A percentile compares a stretch with the other conserved stretches of the same genome.
Conservation (phyloP, 2,888 invertebrate species). For the Cyaniris semiargus region DNA sequence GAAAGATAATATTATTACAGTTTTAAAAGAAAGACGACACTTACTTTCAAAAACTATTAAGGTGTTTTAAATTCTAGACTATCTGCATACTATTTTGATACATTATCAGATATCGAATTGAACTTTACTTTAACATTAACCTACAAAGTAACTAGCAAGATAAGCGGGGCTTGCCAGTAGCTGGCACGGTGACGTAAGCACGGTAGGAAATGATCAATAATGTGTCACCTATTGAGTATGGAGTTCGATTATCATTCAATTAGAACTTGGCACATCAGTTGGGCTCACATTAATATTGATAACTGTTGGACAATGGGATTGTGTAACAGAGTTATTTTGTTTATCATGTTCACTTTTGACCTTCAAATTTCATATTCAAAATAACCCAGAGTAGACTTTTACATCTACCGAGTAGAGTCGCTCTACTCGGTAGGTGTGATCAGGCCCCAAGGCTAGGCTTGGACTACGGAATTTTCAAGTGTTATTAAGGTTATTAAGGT, state of each 20-base stretch:
- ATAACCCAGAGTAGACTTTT: neutral
- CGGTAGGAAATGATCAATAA: constrained; percentile 62
- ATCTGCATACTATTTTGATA: too few relatives aligned
- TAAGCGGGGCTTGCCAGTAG: neutral
- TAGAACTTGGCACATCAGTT: constrained; percentile 36
- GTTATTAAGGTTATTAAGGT: too few relatives aligned
- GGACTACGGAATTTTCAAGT: too few relatives aligned
- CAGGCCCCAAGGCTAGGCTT: too few relatives aligned
- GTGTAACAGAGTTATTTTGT: neutral
- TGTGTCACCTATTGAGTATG: constrained; percentile 48
- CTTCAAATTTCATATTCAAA: neutral
- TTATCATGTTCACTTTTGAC: neutral
- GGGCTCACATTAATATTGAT: constrained; percentile 22
- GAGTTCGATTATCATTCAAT: constrained; percentile 45
- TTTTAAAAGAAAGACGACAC: neutral
- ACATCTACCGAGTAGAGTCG: too few relatives aligned
- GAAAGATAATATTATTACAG: too few relatives aligned
- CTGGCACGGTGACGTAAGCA: constrained; percentile 28
- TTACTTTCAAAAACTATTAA: too few relatives aligned
- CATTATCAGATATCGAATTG: neutral
- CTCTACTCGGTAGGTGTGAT: too few relatives aligned
- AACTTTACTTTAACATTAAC: neutral
- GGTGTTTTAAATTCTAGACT: too few relatives aligned
- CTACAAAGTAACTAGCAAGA: neutral
- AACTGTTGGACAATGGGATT: constrained; percentile 8